Percentiles rank a stretch among this genome's conserved stretches.
These are phyloP conservation scores for Lerista edwardsae DNA, from an alignment of 2,797 vertebrate species.

Conservation along the genomic window DNA sequence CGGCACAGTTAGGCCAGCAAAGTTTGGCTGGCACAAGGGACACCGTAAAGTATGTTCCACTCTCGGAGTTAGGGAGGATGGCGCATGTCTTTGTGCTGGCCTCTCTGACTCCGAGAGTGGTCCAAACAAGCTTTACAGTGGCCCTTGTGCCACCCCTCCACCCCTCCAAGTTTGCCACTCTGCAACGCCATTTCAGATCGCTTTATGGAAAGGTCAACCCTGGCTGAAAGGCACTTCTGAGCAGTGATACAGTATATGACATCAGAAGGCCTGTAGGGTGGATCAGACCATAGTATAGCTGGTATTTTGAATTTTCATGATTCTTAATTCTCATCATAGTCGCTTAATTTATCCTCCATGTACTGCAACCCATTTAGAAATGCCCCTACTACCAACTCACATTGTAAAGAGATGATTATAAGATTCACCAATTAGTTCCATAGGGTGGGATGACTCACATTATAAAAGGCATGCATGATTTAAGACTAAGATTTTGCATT, in stretches of 20 bases:
- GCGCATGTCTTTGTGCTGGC: no score
- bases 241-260: neutral
- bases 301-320: neutral
- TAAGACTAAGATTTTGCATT: neutral
- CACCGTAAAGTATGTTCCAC: no score
- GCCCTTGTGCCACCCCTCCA: no score
- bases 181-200: no score
- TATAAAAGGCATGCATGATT: slow-evolving; percentile 16
- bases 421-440: neutral
- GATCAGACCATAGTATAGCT: neutral
- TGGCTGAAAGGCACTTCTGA: neutral
- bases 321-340: neutral
- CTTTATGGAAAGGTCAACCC: no score
- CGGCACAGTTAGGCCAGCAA: no score
- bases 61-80: no score
- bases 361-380: neutral
- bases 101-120: no score
- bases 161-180: no score
- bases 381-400: neutral
- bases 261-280: neutral
- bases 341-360: neutral
- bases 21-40: no score
- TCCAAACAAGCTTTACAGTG: no score
- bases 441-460: slow-evolving; percentile 9
- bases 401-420: neutral